Base-by-base conservation (phyloP, 2,888 invertebrate species). In the Gari tellinella region DNA sequence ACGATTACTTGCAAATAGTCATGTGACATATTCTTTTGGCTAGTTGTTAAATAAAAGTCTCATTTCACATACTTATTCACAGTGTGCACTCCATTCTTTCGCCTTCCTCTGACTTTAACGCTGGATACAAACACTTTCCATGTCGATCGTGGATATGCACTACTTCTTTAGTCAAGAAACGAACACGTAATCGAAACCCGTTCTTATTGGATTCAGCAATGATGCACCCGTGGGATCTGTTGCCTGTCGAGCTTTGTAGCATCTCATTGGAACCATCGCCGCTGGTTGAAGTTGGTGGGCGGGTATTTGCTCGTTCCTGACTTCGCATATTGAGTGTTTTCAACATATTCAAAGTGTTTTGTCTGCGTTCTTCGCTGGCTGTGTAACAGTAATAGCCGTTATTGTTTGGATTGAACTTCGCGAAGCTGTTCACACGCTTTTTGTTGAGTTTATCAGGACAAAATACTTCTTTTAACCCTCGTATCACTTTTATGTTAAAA, bases 401-500 rank as follows among this genome's bases (percentile, higher is more conserved):
- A 37, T 72, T 69, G 0, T 51, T 58, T 10, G 58, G 60, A 19
- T 73, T 69, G 25, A 37, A 70, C 21, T 62, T 57, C 10, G 52
- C 70, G 25, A 56, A 70, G 37, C 66, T 73, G 25, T 73, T 78
- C 10, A 53, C 63, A 8, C 73, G 64, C 46, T 68, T 74, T n/a
- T 64, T 65, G 5, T 55, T 48, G 10, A 78, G 49, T 40, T 52
- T 58, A 12, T 61, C 45, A 8, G 84, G 86, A 61, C 88, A 88
- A 60, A 88, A 86, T 12, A 86, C 77, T 52, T 88, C 88, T 37
- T 78, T 67, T 26, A 88, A 61, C 8, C 87, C 86, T 19, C 83
- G 68, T 43, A 86, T 83, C 31, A 91, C 72, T 65, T 89, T 88
- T 31, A 91, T 86, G 80, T 92, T 92, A 82, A 92, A 93, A 80